Conservation (phyloP, 2,113 vertebrate species). For the Apteryx mantelli region DNA sequence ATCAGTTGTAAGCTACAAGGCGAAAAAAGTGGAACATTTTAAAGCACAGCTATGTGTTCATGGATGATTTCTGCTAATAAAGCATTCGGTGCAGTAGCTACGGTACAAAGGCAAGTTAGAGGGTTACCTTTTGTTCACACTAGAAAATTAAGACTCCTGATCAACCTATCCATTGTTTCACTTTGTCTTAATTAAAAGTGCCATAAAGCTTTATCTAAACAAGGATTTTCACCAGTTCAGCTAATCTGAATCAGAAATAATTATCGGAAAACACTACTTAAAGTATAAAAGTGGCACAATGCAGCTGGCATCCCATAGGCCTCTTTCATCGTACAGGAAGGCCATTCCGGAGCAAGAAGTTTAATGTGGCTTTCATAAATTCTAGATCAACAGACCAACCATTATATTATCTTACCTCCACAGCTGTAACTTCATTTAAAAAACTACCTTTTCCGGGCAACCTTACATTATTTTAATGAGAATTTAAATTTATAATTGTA, state of each 20-base stretch:
- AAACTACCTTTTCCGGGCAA: background rate
- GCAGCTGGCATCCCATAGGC: slow-evolving; percentile 33
- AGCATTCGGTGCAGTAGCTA: background rate
- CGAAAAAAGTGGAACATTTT: background rate
- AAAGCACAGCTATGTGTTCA: background rate
- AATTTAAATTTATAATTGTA: background rate
- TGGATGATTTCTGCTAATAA: background rate
- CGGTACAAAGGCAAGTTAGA: background rate
- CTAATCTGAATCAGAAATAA: slow-evolving; percentile 23
- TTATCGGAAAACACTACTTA: slow-evolving; percentile 40
- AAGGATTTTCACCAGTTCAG: slow-evolving; percentile 32
- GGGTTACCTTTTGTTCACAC: background rate
- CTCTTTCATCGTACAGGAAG: slow-evolving; percentile 31
- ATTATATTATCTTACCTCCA: background rate
- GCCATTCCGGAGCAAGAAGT: background rate
- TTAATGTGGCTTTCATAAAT: background rate
- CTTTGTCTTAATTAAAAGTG: slow-evolving; percentile 1
- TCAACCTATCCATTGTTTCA: slow-evolving; percentile 38
- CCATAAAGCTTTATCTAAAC: slow-evolving; percentile 39
- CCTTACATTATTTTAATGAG: background rate
- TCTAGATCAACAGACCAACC: background rate
- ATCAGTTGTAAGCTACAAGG: background rate
- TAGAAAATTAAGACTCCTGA: slow-evolving; percentile 45
- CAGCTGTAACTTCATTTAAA: background rate
- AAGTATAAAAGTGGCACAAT: slow-evolving; percentile 43